These are phyloP conservation scores for Bergia sp. DNA, from an alignment of 92 coral and sea anemone species.

Conservation along the genomic window DNA sequence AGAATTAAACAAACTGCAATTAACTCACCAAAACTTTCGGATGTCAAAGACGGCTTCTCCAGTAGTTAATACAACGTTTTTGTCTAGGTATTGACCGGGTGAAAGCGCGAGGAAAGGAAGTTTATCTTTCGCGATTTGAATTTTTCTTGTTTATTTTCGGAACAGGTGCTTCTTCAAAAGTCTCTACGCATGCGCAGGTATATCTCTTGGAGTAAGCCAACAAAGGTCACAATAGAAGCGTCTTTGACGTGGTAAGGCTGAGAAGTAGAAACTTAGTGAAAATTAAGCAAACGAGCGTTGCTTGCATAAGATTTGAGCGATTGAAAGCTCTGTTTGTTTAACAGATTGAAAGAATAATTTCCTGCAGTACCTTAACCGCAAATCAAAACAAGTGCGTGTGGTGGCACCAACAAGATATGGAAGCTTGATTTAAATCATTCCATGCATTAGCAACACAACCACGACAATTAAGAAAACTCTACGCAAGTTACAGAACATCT, in stretches of 20 bases:
- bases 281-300: background rate
- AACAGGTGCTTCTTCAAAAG: background rate
- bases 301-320: background rate
- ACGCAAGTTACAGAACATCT: background rate
- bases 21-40: background rate
- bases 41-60: background rate
- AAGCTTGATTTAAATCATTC: background rate
- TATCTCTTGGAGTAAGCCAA: background rate
- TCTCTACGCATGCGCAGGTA: background rate
- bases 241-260: background rate
- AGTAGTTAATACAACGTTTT: background rate
- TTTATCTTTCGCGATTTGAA: slow-evolving; percentile 9
- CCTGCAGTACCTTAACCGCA: background rate
- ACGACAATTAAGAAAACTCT: background rate
- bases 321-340: background rate
- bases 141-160: background rate
- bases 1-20: background rate
- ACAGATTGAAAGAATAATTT: background rate
- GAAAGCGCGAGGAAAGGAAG: background rate
- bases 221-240: background rate
- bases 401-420: background rate
- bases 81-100: background rate
- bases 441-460: background rate
- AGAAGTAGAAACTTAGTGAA: background rate
- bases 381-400: slow-evolving; percentile 2